Evolutionary conservation across 1,140 invertebrate genomes (phyloP), one percentile per base, ranked within the genome.

Genomic region (Anastrepha ludens): DNA sequence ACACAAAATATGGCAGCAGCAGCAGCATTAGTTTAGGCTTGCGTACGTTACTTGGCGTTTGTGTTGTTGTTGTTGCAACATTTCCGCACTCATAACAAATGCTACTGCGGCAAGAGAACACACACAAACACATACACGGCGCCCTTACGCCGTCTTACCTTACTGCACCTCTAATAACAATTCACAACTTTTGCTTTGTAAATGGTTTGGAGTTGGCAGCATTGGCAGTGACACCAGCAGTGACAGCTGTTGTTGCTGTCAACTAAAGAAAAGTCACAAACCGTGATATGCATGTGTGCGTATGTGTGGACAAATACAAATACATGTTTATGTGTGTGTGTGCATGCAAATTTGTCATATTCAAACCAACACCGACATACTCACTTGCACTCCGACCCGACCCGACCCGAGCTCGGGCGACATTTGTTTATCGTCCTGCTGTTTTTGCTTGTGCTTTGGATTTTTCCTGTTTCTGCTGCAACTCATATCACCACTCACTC

Each of bases 171-270:
- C 74, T 81, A 81, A 81, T 74, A 81, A 81, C 74, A 81, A 55
- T 81, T 81, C 47, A 50, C 74, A 81, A 55, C n/a, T 55, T 81
- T 81, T 81, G 47, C 47, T 55, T 74, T 74, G 64, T 67, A 29
- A n/a, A 8, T 41, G 41, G 1, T 44, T 20, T 39, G 13, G 11
- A 6, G n/a, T n/a, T 41, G 47, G 17, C 47, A 81, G 20, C 74
- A 15, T 50, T 81, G 74, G 47, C 74, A 81, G n/a, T 81, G 74
- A 81, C 74, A 81, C 47, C 29, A 47, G 44, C 17, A 55, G 74
- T 81, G 74, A 81, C 74, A 81, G 74, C 74, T 55, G 74, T 81
- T 81, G 44, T 47, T 55, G 44, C n/a, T 81, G 74, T 81, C 74
- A 81, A 81, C 47, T 81, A n/a, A 29, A 29, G 74, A 29, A 81